Base-by-base conservation (phyloP, 2,113 vertebrate genomes). In the Pelmatolapia mariae region DNA sequence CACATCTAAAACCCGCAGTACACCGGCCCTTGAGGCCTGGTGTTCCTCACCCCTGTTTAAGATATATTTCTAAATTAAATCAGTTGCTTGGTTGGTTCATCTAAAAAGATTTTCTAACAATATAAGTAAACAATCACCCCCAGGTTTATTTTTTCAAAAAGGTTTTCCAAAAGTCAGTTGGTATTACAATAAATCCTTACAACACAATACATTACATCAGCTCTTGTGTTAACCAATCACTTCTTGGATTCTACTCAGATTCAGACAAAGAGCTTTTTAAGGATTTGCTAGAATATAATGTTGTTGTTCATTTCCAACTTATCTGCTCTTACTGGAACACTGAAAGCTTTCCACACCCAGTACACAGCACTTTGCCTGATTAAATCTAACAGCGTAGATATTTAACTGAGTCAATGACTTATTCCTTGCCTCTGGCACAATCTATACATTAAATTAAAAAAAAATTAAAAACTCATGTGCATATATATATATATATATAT, bases 261-360 rank as follows among this genome's bases (percentile, higher is more conserved):
- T 76, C 24, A 29, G 26, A 76, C 43, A 76, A 76, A 76, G 24
- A 50, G 43, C 71, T 76, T 47, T 76, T 26, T 45, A 73, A 45
- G 40, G 68, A 47, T 76, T 76, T 76, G 68, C 68, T 76, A 47
- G 22, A 76, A 47, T 76, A 76, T 45, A 47, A 47, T 3, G 40
- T 47, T 47, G 22, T 76, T 47, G 38, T 76, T 76, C 40, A 76
- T 76, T 76, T 76, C 40, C 22, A 73, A 45, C 68, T 73, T 73
- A 73, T 73, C 22, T 47, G 71, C 40, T 18, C 0, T 76, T 47
- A 76, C 71, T 29, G 40, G 40, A 76, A 47, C 15, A 73, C 68
- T 1, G 40, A 47, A 47, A 29, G 3, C 38, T 26, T 45, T 47
- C 22, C 68, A 29, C 22, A 29, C 68, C 68, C 68, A 5, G 40